Percentiles rank a stretch among this genome's conserved stretches.
Conservation (phyloP, 64 coral and sea anemone species). For the Catalaphyllia jardinei region DNA sequence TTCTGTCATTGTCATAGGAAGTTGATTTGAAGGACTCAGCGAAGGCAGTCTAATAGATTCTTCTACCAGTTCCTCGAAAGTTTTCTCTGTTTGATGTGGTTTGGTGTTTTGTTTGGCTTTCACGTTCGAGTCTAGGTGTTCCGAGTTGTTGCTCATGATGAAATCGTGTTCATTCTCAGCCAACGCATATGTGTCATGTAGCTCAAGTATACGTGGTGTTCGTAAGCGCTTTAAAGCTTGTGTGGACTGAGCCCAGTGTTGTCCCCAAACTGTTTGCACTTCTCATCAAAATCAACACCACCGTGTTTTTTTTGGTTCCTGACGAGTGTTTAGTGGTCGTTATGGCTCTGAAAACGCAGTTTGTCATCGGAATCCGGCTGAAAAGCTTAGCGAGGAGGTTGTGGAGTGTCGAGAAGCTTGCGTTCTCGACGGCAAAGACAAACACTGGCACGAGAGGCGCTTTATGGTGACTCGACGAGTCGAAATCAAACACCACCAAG, state of each 20-base stretch:
- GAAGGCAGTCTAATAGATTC: constrained; percentile 34
- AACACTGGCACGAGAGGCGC: neutral
- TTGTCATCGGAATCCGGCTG: neutral
- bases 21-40: constrained; percentile 4
- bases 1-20: constrained; percentile 31
- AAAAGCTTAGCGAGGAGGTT: neutral
- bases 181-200: neutral
- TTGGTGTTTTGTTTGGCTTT: neutral
- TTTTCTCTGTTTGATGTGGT: constrained; percentile 17
- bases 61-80: constrained; percentile 35
- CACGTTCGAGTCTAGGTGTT: neutral
- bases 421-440: neutral
- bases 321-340: neutral
- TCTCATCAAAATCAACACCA: neutral
- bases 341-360: neutral
- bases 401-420: too few relatives aligned
- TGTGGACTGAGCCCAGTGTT: neutral
- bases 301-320: neutral
- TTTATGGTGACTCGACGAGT: neutral
- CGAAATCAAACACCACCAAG: constrained; percentile 47
- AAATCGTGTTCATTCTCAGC: constrained; percentile 17
- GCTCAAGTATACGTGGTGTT: neutral
- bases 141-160: neutral
- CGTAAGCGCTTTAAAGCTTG: neutral
- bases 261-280: constrained; percentile 20